Conservation (phyloP, 2,888 invertebrate species). For the Eupelmus urozonus region DNA sequence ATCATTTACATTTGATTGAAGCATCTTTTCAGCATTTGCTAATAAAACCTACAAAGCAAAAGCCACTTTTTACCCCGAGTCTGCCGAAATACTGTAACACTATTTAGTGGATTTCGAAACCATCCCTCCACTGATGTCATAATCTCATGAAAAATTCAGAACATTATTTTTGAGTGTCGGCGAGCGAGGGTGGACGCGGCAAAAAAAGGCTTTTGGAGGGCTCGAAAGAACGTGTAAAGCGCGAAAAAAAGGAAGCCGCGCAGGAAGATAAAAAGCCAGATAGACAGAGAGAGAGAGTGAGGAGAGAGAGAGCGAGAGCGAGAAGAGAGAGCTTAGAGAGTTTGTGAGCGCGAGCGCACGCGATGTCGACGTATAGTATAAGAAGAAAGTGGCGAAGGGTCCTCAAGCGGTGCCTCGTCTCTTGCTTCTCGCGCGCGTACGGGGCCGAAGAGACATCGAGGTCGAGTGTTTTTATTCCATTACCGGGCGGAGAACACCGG, state of each 20-base stretch:
- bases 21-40: too few species aligned
- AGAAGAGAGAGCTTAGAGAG: conserved; percentile 2
- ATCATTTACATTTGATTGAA: too few species aligned
- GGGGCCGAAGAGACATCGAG: conserved; percentile 63
- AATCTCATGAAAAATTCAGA: conserved; percentile 56
- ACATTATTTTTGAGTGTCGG: conserved; percentile 38
- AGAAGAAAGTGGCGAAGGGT: conserved; percentile 49
- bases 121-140: conserved; percentile 5
- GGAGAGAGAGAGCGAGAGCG: conserved; percentile 5
- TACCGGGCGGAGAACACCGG: conserved; percentile 65
- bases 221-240: conserved; percentile 1
- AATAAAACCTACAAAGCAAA: too few species aligned
- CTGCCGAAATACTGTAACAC: neutral
- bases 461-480: conserved; percentile 77
- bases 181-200: neutral
- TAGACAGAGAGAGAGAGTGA: conserved; percentile 21
- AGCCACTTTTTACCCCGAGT: too few species aligned
- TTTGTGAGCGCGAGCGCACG: neutral
- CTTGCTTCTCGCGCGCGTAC: too few species aligned
- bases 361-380: conserved; percentile 25
- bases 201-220: conserved; percentile 10
- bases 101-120: conserved; percentile 29
- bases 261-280: conserved; percentile 38
- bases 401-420: conserved; percentile 39
- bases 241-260: neutral